Conservation (phyloP, 1,140 invertebrate genomes). For the Pseudomyrmex pallidus region DNA sequence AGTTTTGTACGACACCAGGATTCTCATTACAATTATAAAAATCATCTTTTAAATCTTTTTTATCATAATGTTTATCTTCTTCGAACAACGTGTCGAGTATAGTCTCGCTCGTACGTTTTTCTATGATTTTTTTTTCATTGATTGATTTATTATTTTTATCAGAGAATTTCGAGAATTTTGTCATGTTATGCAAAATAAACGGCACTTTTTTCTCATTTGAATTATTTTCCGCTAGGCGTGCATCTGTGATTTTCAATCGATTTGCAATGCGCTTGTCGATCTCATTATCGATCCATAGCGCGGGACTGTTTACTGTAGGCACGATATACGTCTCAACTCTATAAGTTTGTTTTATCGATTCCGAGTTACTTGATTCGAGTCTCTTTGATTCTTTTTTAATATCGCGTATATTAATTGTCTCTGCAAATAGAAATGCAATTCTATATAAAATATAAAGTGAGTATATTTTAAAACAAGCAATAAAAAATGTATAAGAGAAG, state of each 20-base stretch:
- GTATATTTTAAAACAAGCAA: too few relatives aligned
- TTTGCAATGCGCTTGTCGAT: not conserved
- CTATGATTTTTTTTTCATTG: slow-evolving; percentile 6
- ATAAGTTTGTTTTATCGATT: slow-evolving; percentile 61
- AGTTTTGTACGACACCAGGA: slow-evolving; percentile 2
- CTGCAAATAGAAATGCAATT: too few relatives aligned
- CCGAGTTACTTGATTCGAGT: too few relatives aligned
- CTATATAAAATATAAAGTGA: too few relatives aligned
- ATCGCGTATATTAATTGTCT: too few relatives aligned
- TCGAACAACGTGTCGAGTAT: not conserved
- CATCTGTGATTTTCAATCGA: slow-evolving; percentile 6
- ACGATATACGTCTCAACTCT: slow-evolving; percentile 80
- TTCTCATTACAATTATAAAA: not conserved
- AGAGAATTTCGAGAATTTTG: not conserved
- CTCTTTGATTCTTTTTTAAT: too few relatives aligned
- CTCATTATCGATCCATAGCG: not conserved
- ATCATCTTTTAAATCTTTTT: not conserved
- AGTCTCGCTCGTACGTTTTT: not conserved
- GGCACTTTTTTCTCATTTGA: not conserved
- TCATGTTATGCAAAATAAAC: not conserved
- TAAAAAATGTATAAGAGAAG: too few relatives aligned
- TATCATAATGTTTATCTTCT: not conserved
- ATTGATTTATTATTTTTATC: not conserved
- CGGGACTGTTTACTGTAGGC: slow-evolving; percentile 64
- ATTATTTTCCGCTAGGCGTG: not conserved